Conservation (phyloP, 2,888 invertebrate genomes). For the Philhelius pedissequus region DNA sequence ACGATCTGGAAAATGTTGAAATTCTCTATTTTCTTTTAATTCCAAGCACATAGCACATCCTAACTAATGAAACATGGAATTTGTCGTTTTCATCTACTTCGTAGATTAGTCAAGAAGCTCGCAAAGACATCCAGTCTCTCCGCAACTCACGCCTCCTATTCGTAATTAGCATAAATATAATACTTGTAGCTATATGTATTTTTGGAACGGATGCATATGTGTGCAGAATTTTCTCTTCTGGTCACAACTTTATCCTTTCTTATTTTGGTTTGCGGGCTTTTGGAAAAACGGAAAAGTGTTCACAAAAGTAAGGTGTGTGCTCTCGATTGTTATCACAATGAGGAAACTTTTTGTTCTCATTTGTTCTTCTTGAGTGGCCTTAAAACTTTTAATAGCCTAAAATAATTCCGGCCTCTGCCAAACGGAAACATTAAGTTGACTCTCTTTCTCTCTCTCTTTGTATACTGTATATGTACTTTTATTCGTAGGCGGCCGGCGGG, state of each 20-base stretch:
- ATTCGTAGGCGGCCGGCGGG: too few relatives aligned
- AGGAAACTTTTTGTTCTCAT: conserved; percentile 37
- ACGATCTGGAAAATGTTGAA: conserved; percentile 26
- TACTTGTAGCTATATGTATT: background rate
- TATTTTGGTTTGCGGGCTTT: background rate
- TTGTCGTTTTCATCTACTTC: conserved; percentile 31
- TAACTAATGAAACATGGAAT: conserved; percentile 7
- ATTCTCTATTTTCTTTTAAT: background rate
- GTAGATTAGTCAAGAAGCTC: conserved; percentile 31
- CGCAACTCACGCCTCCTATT: background rate
- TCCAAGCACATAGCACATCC: conserved; percentile 16
- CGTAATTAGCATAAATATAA: conserved; percentile 16
- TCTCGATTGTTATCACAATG: conserved; percentile 51
- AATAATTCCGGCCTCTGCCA: conserved; percentile 22
- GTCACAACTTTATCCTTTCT: background rate
- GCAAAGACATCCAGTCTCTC: background rate
- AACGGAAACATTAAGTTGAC: background rate
- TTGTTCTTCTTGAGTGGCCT: conserved; percentile 37
- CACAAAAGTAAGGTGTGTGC: conserved; percentile 41
- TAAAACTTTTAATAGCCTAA: conserved; percentile 53
- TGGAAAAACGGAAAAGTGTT: background rate
- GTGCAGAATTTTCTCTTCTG: background rate
- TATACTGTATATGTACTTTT: background rate
- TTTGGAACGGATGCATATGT: conserved; percentile 29
- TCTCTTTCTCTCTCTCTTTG: too few relatives aligned